Percentiles rank a stretch among this genome's conserved stretches.
Conservation (phyloP, 2,797 vertebrate genomes). For the Anguilla obscura region DNA sequence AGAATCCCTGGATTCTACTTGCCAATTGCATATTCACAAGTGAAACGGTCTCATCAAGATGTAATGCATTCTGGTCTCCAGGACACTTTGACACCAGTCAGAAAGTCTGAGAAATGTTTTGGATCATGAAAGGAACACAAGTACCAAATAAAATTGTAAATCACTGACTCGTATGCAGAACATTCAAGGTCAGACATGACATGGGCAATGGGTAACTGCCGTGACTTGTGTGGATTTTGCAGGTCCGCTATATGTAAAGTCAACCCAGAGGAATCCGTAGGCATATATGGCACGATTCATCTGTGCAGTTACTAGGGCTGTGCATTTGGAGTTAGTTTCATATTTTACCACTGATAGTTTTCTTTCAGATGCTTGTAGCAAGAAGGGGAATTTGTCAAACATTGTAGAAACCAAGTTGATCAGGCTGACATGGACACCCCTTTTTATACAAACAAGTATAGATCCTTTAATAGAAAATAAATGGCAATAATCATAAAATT, state of each 20-base stretch:
- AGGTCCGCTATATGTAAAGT: background rate
- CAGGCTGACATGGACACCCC: no score
- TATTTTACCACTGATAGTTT: no score
- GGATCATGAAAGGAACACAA: slow-evolving; percentile 22
- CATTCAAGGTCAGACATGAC: no score
- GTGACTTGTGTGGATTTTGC: background rate
- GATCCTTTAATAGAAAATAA: no score
- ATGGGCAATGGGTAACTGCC: background rate
- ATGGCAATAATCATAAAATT: no score
- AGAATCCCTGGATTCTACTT: slow-evolving; percentile 29
- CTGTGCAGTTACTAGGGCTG: background rate
- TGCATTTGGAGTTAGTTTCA: background rate
- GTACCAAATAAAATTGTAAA: slow-evolving; percentile 4
- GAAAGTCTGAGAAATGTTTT: slow-evolving; percentile 14
- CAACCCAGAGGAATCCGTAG: background rate
- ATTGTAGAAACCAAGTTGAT: no score
- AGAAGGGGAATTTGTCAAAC: no score
- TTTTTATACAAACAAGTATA: no score
- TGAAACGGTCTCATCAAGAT: background rate
- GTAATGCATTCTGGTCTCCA: slow-evolving; percentile 29
- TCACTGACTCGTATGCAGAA: no score
- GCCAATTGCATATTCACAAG: background rate
- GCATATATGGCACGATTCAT: background rate
- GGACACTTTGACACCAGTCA: slow-evolving; percentile 29
- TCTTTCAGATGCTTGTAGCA: no score